A percentile compares a stretch with the other conserved stretches of the same genome.
Conservation (phyloP, 2,888 invertebrate species). For the Halictus quadricinctus region DNA sequence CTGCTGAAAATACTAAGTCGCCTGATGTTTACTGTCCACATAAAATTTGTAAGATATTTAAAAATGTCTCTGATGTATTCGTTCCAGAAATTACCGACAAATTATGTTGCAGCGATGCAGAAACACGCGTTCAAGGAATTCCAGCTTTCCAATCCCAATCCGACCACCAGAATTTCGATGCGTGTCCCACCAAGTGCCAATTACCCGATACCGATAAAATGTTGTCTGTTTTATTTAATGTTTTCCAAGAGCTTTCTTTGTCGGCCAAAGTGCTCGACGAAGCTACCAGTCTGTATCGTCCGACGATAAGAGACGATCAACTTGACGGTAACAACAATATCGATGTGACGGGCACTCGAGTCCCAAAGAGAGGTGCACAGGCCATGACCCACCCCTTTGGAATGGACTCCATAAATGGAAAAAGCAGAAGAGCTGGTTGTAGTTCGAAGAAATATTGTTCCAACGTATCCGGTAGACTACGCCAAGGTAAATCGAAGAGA, state of each 20-base stretch:
- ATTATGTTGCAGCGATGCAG: constrained; percentile 58
- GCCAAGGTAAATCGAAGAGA: constrained; percentile 1
- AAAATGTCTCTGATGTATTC: not conserved
- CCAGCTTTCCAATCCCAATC: not conserved
- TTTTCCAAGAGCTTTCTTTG: constrained; percentile 47
- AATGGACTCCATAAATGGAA: not conserved
- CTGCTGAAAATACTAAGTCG: not conserved
- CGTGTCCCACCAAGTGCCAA: not conserved
- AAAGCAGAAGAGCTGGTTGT: constrained; percentile 11
- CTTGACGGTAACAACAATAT: constrained; percentile 48
- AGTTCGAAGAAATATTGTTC: not conserved
- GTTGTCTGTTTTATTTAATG: constrained; percentile 47
- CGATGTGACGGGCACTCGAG: not conserved
- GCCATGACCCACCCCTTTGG: too few relatives aligned
- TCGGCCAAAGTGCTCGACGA: not conserved
- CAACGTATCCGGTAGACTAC: not conserved
- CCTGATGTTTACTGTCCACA: not conserved
- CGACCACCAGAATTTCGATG: not conserved
- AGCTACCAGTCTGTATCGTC: constrained; percentile 6
- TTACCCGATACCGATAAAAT: constrained; percentile 50
- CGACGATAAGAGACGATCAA: not conserved
- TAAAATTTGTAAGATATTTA: not conserved
- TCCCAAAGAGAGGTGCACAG: not conserved
- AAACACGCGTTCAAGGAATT: constrained; percentile 12
- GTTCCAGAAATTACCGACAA: constrained; percentile 26